Base-by-base conservation (phyloP, 2,888 invertebrate genomes). In the Eupelmus urozonus region DNA sequence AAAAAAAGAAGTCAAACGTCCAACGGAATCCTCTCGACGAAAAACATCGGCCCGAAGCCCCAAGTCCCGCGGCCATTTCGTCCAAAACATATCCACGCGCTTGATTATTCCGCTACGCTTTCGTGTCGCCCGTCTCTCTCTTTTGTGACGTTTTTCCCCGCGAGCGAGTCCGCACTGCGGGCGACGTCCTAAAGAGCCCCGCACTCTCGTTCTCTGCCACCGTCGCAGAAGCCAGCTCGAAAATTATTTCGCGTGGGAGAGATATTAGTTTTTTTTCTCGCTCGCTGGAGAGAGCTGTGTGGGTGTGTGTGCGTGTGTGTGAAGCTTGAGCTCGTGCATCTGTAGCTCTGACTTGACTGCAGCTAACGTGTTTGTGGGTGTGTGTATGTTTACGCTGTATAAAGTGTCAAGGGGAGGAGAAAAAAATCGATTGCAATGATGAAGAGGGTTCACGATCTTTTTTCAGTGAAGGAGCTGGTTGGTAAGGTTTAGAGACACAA, bases 391-490 rank as follows among this genome's bases (percentile, higher is more conserved):
- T 42, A 34, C 34, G 67, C 18, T 55, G 53, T 70, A 70, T 45
- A 70, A 70, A 70, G 42, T 70, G 45, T 70, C 55, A 23, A 27
- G 34, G 60, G 5, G 29, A 20, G 13, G 60, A 59, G 51, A 25
- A 34, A 23, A 63, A 53, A 55, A 65, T 65, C 73, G 73, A 73
- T 73, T 65, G 63, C 42, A 42, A 45, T 42, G 65, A 27, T 42
- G 25, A 65, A 55, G 55, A 55, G 45, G 20, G 45, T 60, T 70
- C 34, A 29, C 49, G 49, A 4, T 25, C 45, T 59, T 70, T 60
- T 59, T 65, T 49, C 25, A n/a, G 40, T 23, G 7, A 16, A 20
- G 18, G n/a, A n/a, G 45, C 57, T 70, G 45, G 9, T 53, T 27
- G 34, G 34, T 51, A n/a, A n/a, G n/a, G n/a, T n/a, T n/a, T n/a